phyloP scores from a whole-genome alignment of 1,140 invertebrate species.

The Acyrthosiphon pisum region DNA sequence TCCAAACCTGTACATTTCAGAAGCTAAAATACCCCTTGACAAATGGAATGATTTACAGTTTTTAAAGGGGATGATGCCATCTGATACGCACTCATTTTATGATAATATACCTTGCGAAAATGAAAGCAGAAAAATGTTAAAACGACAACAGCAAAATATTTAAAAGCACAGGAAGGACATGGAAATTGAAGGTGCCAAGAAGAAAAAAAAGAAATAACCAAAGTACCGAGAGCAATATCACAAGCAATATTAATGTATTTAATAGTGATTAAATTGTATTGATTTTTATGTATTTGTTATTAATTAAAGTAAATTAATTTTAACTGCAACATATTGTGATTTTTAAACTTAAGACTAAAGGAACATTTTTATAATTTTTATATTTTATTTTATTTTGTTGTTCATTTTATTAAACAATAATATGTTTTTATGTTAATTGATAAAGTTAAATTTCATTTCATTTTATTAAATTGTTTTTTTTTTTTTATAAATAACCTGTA shows the following conservation, averaged over 20 bases:
- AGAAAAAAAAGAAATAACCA: background rate
- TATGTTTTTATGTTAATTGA: background rate
- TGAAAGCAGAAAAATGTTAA: no score
- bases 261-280: no score
- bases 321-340: slow-evolving; percentile 8
- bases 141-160: background rate
- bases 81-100: no score
- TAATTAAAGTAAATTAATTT: background rate
- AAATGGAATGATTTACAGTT: no score
- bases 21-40: no score
- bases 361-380: slow-evolving; percentile 5
- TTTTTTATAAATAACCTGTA: background rate
- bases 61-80: no score
- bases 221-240: background rate
- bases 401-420: background rate
- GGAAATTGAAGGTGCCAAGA: background rate
- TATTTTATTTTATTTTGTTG: slow-evolving; percentile 3
- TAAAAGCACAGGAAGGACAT: background rate
- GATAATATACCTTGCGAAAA: no score
- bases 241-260: background rate
- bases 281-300: background rate
- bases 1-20: background rate
- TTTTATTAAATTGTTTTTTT: background rate
- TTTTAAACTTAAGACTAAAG: background rate
- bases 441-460: background rate